Conservation (phyloP, 2,888 invertebrate species). For the Frankliniella fusca region DNA sequence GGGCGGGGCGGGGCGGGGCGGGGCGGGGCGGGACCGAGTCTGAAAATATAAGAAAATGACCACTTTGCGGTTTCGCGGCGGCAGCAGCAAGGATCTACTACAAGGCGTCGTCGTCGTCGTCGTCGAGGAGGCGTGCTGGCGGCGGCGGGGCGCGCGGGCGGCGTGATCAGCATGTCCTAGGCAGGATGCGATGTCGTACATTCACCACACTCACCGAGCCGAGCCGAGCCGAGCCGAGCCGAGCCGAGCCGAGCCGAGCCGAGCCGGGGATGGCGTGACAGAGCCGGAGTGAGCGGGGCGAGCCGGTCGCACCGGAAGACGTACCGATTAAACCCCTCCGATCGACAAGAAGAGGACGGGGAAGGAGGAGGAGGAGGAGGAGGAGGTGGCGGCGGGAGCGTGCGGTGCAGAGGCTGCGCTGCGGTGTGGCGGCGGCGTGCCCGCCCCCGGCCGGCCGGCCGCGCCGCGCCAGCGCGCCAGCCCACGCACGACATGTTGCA, state of each 20-base stretch:
- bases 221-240: not conserved
- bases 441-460: not conserved
- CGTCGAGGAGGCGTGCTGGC: not conserved
- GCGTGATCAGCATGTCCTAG: not conserved
- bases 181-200: conserved; percentile 1
- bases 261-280: not conserved
- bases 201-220: too few relatives aligned
- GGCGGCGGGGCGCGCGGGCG: not conserved
- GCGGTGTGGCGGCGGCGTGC: not conserved
- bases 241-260: not conserved
- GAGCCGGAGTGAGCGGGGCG: not conserved
- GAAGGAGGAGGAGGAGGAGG: not conserved
- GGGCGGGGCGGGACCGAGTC: not conserved
- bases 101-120: too few relatives aligned
- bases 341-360: not conserved
- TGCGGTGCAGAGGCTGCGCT: not conserved
- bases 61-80: not conserved
- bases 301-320: not conserved
- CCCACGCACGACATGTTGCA: too few relatives aligned
- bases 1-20: too few relatives aligned
- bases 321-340: not conserved
- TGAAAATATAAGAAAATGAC: not conserved
- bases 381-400: too few relatives aligned
- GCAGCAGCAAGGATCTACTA: not conserved
- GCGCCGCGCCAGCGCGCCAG: too few relatives aligned